A percentile compares a stretch with the other conserved stretches of the same genome.
These are phyloP conservation scores for Coenobita brevimanus DNA, from an alignment of 1,140 invertebrate species.

Conservation along the genomic window DNA sequence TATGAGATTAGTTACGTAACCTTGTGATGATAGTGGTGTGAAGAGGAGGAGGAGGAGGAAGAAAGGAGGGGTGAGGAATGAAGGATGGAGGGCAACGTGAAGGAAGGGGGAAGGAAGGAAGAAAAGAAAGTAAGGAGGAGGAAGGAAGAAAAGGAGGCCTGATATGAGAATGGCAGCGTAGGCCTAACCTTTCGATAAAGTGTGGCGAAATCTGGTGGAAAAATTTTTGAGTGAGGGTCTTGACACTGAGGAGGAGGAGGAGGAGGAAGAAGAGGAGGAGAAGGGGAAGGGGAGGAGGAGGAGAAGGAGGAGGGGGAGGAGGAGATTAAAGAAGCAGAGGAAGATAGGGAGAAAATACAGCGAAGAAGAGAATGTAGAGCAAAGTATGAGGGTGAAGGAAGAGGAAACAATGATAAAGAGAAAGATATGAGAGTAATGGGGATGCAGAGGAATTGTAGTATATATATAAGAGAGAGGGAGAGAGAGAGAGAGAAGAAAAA, in stretches of 20 bases:
- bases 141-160: background rate
- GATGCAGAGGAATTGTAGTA: background rate
- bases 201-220: too few species aligned
- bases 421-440: too few species aligned
- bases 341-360: background rate
- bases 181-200: too few species aligned
- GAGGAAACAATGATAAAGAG: background rate
- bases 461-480: background rate
- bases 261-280: slow-evolving; percentile 14
- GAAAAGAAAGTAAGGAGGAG: background rate
- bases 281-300: background rate
- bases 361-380: background rate
- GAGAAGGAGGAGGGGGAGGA: background rate
- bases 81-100: too few species aligned
- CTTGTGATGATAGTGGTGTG: too few species aligned
- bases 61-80: too few species aligned
- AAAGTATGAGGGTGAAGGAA: slow-evolving; percentile 2
- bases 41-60: too few species aligned
- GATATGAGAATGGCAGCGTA: too few species aligned
- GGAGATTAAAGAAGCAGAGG: too few species aligned
- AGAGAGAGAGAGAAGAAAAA: slow-evolving; percentile 8
- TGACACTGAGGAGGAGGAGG: background rate
- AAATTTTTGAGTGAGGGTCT: too few species aligned
- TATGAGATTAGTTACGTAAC: too few species aligned
- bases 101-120: background rate